Percentiles rank a stretch among this genome's conserved stretches.
Conservation (phyloP, 2,888 invertebrate genomes). For the Ectemnius cavifrons region DNA sequence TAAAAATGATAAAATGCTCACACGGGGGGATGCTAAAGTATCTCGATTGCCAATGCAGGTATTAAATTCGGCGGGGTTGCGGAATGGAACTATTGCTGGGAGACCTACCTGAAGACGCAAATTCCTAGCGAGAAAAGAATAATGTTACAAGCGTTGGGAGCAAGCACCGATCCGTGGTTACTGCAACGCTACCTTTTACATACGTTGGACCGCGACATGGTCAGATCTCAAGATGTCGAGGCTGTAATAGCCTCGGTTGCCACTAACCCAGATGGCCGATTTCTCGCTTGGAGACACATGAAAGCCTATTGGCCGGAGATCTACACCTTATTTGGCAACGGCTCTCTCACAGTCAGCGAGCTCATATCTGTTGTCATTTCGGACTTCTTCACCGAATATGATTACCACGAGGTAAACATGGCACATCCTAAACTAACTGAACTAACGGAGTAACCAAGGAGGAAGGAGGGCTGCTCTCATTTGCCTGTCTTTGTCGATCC, state of each 20-base stretch:
- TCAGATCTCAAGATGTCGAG: constrained; percentile 86
- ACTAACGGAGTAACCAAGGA: too few relatives aligned
- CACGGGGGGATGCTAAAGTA: too few relatives aligned
- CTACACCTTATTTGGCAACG: constrained; percentile 83
- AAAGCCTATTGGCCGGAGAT: constrained; percentile 85
- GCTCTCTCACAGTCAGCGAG: constrained; percentile 82
- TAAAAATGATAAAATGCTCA: too few relatives aligned
- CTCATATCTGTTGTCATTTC: constrained; percentile 83
- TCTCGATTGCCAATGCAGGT: constrained; percentile 75
- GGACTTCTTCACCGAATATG: constrained; percentile 86
- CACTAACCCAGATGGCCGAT: constrained; percentile 84
- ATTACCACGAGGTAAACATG: constrained; percentile 83
- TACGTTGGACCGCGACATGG: constrained; percentile 84
- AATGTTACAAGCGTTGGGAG: constrained; percentile 85
- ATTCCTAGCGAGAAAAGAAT: constrained; percentile 86
- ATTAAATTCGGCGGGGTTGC: constrained; percentile 84
- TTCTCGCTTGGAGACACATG: constrained; percentile 87
- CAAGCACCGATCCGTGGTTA: constrained; percentile 88
- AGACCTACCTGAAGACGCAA: constrained; percentile 83
- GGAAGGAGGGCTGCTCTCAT: neutral
- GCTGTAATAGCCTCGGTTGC: constrained; percentile 86
- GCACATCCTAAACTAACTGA: too few relatives aligned
- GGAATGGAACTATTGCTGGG: constrained; percentile 90
- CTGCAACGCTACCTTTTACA: constrained; percentile 89
- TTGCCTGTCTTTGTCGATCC: constrained; percentile 29